phyloP scores from a whole-genome alignment of 64 coral and sea anemone species.

The Porites lutea region DNA sequence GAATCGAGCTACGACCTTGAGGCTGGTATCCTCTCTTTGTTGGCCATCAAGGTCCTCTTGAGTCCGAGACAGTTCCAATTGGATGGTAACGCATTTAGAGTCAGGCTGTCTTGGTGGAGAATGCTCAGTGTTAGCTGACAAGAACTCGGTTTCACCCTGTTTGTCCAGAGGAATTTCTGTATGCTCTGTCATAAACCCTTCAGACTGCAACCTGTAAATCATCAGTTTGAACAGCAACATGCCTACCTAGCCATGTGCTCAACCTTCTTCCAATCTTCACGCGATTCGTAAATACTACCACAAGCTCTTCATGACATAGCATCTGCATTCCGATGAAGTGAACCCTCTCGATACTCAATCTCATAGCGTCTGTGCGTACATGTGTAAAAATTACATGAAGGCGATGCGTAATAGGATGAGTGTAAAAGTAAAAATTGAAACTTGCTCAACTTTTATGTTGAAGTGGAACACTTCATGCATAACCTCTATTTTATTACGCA shows the following conservation, averaged over 20 bases:
- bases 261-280: too few species aligned
- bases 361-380: background rate
- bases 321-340: conserved; percentile 6
- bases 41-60: conserved; percentile 2
- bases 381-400: too few species aligned
- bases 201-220: background rate
- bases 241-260: too few species aligned
- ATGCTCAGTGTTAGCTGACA: background rate
- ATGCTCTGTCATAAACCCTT: background rate
- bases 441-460: too few species aligned
- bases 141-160: background rate
- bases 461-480: too few species aligned
- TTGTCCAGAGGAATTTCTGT: background rate
- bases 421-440: too few species aligned
- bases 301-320: background rate
- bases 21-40: background rate
- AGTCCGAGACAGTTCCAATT: conserved; percentile 24
- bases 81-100: conserved; percentile 20
- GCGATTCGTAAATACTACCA: too few species aligned
- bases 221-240: background rate
- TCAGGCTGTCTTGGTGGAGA: background rate
- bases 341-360: background rate
- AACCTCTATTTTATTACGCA: too few species aligned
- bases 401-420: too few species aligned
- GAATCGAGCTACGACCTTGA: background rate